Percentiles rank a stretch among this genome's conserved stretches.
Evolutionary conservation across 2,797 vertebrate genomes (phyloP).

Genomic region (Diceros bicornis): DNA sequence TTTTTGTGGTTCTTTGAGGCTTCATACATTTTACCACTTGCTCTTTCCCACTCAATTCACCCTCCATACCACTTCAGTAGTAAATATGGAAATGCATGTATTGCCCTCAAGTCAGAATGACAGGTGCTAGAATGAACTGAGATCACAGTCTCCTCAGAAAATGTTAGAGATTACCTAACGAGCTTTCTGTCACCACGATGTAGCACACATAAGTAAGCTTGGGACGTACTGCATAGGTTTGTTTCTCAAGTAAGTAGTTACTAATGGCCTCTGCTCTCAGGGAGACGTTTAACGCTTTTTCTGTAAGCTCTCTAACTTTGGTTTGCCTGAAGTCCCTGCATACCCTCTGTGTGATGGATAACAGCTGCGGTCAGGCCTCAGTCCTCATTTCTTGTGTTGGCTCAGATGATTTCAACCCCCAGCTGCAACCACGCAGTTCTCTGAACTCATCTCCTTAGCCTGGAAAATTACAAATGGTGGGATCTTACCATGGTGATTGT

Average conservation of each 20-base stretch:
- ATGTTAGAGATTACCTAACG: neutral
- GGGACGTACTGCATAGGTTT: neutral
- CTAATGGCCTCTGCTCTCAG: neutral
- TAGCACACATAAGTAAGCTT: neutral
- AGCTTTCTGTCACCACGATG: neutral
- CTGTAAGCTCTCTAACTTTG: neutral
- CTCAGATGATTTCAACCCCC: neutral
- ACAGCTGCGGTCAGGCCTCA: neutral
- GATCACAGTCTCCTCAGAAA: neutral
- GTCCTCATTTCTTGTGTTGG: neutral
- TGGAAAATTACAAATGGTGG: neutral
- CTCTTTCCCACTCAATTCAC: neutral
- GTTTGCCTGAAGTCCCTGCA: neutral
- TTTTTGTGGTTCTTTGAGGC: neutral
- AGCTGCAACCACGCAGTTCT: neutral
- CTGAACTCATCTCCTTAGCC: neutral
- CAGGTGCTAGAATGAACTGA: neutral
- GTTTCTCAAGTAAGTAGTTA: conserved; percentile 29
- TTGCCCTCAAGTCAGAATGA: neutral
- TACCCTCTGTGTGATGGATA: neutral
- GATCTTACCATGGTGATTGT: neutral
- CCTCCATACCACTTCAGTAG: neutral
- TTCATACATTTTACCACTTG: conserved; percentile 8
- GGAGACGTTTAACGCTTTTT: neutral
- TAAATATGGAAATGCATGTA: neutral